Evolutionary conservation across 2,888 invertebrate genomes (phyloP), one percentile per base, ranked within the genome.

Genomic region (Ommatoiulus sabulosus): DNA sequence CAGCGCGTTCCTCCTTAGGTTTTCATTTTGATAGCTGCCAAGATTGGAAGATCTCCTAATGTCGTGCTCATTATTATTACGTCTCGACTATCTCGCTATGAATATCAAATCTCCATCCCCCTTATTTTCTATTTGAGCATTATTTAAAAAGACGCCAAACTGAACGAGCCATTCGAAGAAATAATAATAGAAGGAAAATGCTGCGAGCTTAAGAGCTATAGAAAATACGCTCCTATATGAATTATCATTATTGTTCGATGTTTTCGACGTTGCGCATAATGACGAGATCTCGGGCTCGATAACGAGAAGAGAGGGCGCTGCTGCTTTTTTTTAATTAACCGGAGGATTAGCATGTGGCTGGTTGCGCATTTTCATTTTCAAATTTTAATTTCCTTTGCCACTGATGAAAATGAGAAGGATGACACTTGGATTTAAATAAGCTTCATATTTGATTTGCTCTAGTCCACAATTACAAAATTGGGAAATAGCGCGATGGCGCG

Each of bases 241-340:
- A 80, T 80, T 80, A 80, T 80, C 80, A 80, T 80, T 80, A 80
- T 80, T 80, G 80, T 80, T 80, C 35, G 35, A 80, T 80, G 80
- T 80, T 80, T 80, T 80, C 24, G 80, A 80, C 80, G 80, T 80
- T 80, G 12, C 24, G 72, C 72, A 72, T 72, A 72, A 72, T 24
- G 72, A 10, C 80, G 3, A 80, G 80, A 80, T 80, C 35, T 12
- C 0, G 35, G 35, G 80, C 12, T 35, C 10, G 80, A 80, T 80
- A 80, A 35, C 80, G 80, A 80, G 35, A 12, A 12, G 72, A 72
- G 72, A 10, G 17, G 24, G 8, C 72, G 10, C 10, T 17, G 17
- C 48, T 72, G 8, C 1, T 35, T 72, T 80, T 80, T 80, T 80
- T 80, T 80, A 80, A 80, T 80, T 80, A 80, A 80, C 80, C 35